Base-by-base conservation (phyloP, 2,888 invertebrate genomes). In the Tenthredo distinguenda region DNA sequence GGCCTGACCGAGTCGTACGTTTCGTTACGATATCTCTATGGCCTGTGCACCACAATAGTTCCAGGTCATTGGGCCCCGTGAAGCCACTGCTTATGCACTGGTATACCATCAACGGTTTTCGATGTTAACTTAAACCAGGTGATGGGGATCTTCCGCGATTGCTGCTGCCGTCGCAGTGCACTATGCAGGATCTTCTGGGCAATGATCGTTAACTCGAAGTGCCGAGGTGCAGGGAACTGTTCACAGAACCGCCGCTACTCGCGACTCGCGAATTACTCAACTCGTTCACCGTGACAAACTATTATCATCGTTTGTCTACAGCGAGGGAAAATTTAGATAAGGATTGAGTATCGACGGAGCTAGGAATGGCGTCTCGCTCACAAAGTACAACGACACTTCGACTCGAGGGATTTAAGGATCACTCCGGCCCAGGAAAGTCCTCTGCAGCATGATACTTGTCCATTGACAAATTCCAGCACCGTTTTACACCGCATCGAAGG, bases 351-450 rank as follows among this genome's bases (percentile, higher is more conserved):
- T 88, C 47, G 12, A 89, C 89, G 89, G 89, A 89, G 88, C 88
- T 88, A 86, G 91, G 90, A 91, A 92, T 91, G 91, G 89, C 88
- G 91, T 91, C 90, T 90, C 90, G 88, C 89, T 89, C 12, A 50
- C 34, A 68, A 21, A 76, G 50, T 76, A 76, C 37, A 7, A 50
- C 50, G 43, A 47, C 76, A 15, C 26, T 76, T 50, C 15, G 7
- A 50, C 15, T 50, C 76, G 6, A 72, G 7, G n/a, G 15, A 26
- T 2, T 15, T 7, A 12, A 68, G n/a, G 55, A n/a, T 55, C 55
- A 55, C 7, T 55, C 0, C 55, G 1, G 6, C n/a, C 50, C 5
- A 6, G 50, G 1, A 65, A 2, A 31, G 10, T 15, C 26, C 12
- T 31, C 0, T 26, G 1, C 10, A 65, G 62, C 15, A 18, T 18